Percentiles rank a stretch among this genome's conserved stretches.
Conservation (phyloP, 2,113 vertebrate species). For the Zosterops borbonicus region DNA sequence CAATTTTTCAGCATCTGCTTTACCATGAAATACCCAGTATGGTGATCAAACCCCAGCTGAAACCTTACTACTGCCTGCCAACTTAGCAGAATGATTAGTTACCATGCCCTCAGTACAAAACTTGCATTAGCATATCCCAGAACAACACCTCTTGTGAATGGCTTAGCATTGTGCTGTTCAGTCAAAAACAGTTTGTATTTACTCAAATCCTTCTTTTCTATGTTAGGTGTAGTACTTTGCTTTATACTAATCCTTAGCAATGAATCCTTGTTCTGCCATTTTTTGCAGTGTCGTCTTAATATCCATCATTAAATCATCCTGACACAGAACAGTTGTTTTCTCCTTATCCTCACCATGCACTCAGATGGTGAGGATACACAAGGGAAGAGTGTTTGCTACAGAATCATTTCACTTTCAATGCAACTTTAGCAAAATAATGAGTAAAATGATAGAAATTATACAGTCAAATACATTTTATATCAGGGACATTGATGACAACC, state of each 20-base stretch:
- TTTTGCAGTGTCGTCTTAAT: background rate
- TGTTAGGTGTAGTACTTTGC: background rate
- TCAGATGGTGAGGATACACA: background rate
- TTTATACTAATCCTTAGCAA: background rate
- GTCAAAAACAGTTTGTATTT: background rate
- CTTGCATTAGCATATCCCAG: background rate
- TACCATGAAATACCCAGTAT: background rate
- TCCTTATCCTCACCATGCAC: background rate
- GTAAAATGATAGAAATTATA: background rate
- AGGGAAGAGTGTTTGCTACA: background rate
- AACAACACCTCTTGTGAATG: background rate
- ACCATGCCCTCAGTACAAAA: background rate
- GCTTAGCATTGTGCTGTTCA: background rate
- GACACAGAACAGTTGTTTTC: background rate
- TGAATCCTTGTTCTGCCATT: background rate
- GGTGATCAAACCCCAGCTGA: background rate
- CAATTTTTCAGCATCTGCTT: background rate
- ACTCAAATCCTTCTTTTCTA: background rate
- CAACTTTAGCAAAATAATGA: background rate
- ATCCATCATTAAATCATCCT: slow-evolving; percentile 1
- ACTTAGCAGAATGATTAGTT: background rate
- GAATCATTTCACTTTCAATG: background rate
- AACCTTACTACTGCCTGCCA: background rate
- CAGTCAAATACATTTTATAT: background rate
- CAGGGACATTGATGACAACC: background rate